These are phyloP conservation scores for Leptinotarsa tumamoca DNA, from an alignment of 2,888 invertebrate genomes.

Conservation along the genomic window DNA sequence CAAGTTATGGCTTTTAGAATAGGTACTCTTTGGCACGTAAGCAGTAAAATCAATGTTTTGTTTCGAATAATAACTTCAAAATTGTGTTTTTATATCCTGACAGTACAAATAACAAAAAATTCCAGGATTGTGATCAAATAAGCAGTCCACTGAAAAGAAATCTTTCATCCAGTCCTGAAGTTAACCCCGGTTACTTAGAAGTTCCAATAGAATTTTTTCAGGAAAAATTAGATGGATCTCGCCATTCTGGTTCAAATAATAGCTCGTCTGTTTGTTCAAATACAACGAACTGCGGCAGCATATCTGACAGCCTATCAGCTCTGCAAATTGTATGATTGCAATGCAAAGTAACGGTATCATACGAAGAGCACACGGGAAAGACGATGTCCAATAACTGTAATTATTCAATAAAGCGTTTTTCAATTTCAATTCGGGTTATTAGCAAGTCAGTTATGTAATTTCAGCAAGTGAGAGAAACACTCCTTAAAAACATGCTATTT, in stretches of 20 bases:
- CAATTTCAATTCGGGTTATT: conserved; percentile 21
- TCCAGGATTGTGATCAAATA: not conserved
- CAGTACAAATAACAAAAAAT: not conserved
- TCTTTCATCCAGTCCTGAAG: not conserved
- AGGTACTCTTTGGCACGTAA: too few relatives aligned
- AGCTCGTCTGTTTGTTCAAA: not conserved
- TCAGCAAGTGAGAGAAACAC: conserved; percentile 6
- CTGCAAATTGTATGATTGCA: conserved; percentile 1
- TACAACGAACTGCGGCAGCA: not conserved
- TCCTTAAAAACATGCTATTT: not conserved
- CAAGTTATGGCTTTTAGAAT: too few relatives aligned
- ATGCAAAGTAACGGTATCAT: not conserved
- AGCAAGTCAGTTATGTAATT: conserved; percentile 19
- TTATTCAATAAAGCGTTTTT: conserved; percentile 19
- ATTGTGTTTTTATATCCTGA: not conserved
- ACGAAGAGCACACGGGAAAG: conserved; percentile 21
- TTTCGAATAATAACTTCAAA: not conserved
- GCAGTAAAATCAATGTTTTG: not conserved
- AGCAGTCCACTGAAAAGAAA: not conserved
- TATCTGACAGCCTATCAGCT: not conserved
- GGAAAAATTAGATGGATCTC: not conserved
- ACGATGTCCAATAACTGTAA: conserved; percentile 18
- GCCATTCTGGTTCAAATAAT: not conserved
- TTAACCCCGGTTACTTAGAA: conserved; percentile 1
- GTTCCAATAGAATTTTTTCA: conserved; percentile 1